A percentile compares a stretch with the other conserved stretches of the same genome.
phyloP scores from a whole-genome alignment of 1,140 invertebrate genomes.

The Drosophila azteca region DNA sequence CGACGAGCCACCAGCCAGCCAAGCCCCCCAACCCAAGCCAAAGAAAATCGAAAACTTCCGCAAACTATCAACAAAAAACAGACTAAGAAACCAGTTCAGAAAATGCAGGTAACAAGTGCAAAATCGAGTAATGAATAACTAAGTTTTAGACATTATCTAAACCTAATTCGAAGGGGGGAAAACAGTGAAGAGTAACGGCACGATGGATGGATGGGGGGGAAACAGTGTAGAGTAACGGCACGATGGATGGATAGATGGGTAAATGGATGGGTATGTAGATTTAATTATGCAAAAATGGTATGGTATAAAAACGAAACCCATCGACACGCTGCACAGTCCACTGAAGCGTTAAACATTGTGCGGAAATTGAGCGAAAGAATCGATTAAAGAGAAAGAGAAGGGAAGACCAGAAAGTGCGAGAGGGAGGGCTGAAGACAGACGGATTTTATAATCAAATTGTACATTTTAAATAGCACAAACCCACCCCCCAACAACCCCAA shows the following conservation, averaged over 20 bases:
- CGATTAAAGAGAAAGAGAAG: constrained; percentile 24
- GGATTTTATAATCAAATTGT: constrained; percentile 34
- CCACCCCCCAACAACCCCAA: constrained; percentile 10
- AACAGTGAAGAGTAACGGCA: neutral
- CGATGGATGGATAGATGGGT: neutral
- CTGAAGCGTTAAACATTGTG: constrained; percentile 46
- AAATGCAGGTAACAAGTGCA: constrained; percentile 15
- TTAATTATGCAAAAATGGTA: constrained; percentile 54
- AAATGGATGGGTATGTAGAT: constrained; percentile 34
- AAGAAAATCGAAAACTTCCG: constrained; percentile 42
- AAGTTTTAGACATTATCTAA: constrained; percentile 36
- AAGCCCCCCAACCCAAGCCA: neutral
- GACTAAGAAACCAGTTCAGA: constrained; percentile 34
- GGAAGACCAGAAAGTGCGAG: constrained; percentile 3
- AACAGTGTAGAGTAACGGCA: neutral
- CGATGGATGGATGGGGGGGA: neutral
- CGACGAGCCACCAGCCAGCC: constrained; percentile 1
- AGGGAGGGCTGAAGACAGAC: neutral
- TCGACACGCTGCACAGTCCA: constrained; percentile 38
- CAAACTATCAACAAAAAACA: neutral
- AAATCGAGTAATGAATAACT: constrained; percentile 31
- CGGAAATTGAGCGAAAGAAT: constrained; percentile 57
- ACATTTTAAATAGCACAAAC: constrained; percentile 21
- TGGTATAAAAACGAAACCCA: constrained; percentile 27
- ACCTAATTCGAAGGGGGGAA: constrained; percentile 2